These are phyloP conservation scores for Girardinus metallicus DNA, from an alignment of 2,797 vertebrate species.

Conservation along the genomic window DNA sequence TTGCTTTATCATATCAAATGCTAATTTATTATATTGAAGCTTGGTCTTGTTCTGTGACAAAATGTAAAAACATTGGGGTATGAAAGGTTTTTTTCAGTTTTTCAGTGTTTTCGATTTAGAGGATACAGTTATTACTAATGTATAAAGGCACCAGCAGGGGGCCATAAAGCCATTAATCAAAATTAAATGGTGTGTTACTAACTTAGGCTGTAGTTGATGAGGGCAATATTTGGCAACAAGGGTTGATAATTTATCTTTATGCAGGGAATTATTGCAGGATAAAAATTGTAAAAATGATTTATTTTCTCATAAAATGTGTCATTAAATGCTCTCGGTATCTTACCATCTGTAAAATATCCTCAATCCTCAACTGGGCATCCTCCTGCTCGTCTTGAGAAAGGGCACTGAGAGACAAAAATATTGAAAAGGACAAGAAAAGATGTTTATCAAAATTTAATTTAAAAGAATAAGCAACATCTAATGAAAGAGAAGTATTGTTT, in stretches of 20 bases:
- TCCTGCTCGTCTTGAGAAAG: conserved; percentile 97
- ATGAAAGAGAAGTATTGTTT: conserved; percentile 1
- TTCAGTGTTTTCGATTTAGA: background rate
- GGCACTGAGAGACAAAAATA: conserved; percentile 74
- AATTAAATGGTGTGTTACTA: background rate
- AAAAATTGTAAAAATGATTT: background rate
- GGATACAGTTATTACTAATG: conserved; percentile 5
- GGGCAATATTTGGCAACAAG: background rate
- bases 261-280: background rate
- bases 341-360: conserved; percentile 93
- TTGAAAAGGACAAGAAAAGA: background rate
- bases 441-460: background rate
- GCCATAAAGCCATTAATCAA: conserved; percentile 6
- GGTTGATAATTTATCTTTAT: background rate
- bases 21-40: background rate
- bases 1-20: background rate
- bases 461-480: background rate
- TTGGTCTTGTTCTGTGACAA: background rate
- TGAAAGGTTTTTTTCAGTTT: background rate
- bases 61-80: background rate
- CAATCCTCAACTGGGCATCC: conserved; percentile 90
- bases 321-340: conserved; percentile 55
- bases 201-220: conserved; percentile 1
- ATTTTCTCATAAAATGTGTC: background rate
- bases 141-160: background rate